Evolutionary conservation across 2,888 invertebrate species (phyloP), one percentile per base, ranked within the genome.

Genomic region (Nephrotoma flavescens): DNA sequence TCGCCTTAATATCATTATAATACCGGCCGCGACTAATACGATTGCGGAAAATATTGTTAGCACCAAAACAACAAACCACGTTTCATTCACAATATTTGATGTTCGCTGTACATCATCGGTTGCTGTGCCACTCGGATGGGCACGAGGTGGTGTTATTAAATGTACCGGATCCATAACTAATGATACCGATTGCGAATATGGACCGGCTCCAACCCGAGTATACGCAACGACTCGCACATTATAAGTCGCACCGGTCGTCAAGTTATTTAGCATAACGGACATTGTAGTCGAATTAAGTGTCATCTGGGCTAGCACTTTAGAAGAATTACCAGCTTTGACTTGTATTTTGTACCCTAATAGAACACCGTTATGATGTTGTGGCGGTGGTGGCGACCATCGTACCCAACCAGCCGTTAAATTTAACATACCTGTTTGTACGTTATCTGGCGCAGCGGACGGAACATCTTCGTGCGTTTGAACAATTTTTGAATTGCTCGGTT

Each of bases 221-320:
- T 96, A 94, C 0, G 98, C 98, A 9, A 98, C 97, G 7, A 99
- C 95, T 87, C 96, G 94, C 0, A 98, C 97, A 88, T 95, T 96
- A 91, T 99, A 99, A 4, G 95, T 93, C 3, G 96, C 96, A 86
- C 97, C 97, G 2, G 95, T 93, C 9, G 96, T 96, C 87, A 99
- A 92, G 90, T 98, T 97, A 90, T 96, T 96, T 19, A 99, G 95
- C 85, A 97, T 94, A 7, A 98, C 96, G 2, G 96, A 96, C n/a
- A 96, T 96, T 0, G 97, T 97, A 11, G 96, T 95, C 4, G 97
- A 95, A 88, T 97, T 97, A 87, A 98, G 93, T 0, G 96, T 95
- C 94, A 97, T 95, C 90, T 96, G 96, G 86, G 96, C 96, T 86
- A 96, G 91, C 87, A 95, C 93, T 89, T 94, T 94, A 88, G 90